Evolutionary conservation across 2,888 invertebrate genomes (phyloP), one percentile per base, ranked within the genome.

Genomic region (Parnassius orleans): DNA sequence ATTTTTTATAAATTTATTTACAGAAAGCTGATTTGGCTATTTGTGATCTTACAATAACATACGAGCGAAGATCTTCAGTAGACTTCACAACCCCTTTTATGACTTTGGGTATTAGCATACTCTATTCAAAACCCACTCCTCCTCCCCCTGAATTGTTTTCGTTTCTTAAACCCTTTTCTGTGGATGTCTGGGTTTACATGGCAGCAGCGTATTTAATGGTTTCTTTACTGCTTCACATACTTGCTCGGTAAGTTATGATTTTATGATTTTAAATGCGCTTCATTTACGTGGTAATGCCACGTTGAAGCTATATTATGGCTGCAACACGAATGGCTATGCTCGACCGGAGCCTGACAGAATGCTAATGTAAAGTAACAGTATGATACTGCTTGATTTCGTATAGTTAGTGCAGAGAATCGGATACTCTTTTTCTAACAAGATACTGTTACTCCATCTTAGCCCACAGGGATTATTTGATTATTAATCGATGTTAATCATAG

Each of bases 51-150:
- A 99, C 99, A 2, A 98, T 99, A 66, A 99, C 98, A 10, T 97
- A 96, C 80, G 95, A 96, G 61, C 93, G 99, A 60, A 95, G 98
- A 71, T 94, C 95, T 68, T 95, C 94, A 46, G 97, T 98, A 15
- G 98, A 98, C 84, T 98, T 98, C 83, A 97, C 98, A 0, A 98
- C 98, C 89, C 99, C 99, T 0, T 99, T 99, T 86, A 98, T 99
- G 97, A 98, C 97, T 71, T 90, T 99, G 66, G 98, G 97, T 65
- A 97, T 98, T 71, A 96, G 97, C 75, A 98, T 98, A 80, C 84
- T 98, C 67, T 97, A 95, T 89, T 95, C 95, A 73, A 96, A 96
- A 75, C 95, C 97, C 7, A 93, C 93, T 65, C 95, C 95, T 64
- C 94, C 95, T 52, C 94, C 95, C 11, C 96, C 98, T 48, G 95